Base-by-base conservation (phyloP, 2,888 invertebrate species). In the Epinotia bilunana region DNA sequence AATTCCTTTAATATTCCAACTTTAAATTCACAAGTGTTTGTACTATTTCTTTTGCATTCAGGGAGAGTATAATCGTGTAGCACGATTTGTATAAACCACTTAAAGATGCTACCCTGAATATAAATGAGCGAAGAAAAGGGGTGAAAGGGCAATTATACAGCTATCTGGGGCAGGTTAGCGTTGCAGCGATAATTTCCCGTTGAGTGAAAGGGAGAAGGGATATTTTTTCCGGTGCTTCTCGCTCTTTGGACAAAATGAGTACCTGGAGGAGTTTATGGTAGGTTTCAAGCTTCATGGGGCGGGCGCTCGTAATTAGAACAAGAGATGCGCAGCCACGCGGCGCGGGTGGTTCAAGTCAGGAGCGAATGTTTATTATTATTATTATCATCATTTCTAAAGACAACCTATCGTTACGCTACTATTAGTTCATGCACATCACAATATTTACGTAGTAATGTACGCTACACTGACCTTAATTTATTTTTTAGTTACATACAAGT, bases 261-360 rank as follows among this genome's bases (percentile, higher is more conserved):
- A 73, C 53, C 77, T 80, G 76, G 77, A 78, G 76, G 74, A 78
- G 76, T 73, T 78, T 77, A 77, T 78, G 77, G 73, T 79, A 78
- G 77, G 70, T 77, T 76, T 74, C 78, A 77, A 80, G 89, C 86
- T 87, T 89, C 87, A 87, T 85, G 83, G 86, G 84, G 84, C 84
- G 87, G 86, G 85, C 86, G 88, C 86, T 90, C 88, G 90, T 93
- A 93, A 93, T 93, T 92, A 92, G 91, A 88, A 86, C 85, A 87
- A 86, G 89, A 90, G 91, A 93, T 93, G 93, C 93, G 89, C 88
- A 87, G 88, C 88, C 93, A 93, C 91, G 92, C 88, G 87, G 86
- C 88, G 86, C 82, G 81, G 83, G 79, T 74, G 87, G 83, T 79
- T 78, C 78, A 87, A 86, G 84, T 80, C 79, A 86, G 69, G 82